Conservation (phyloP, 2,888 invertebrate genomes). For the Eupithecia vulgata region DNA sequence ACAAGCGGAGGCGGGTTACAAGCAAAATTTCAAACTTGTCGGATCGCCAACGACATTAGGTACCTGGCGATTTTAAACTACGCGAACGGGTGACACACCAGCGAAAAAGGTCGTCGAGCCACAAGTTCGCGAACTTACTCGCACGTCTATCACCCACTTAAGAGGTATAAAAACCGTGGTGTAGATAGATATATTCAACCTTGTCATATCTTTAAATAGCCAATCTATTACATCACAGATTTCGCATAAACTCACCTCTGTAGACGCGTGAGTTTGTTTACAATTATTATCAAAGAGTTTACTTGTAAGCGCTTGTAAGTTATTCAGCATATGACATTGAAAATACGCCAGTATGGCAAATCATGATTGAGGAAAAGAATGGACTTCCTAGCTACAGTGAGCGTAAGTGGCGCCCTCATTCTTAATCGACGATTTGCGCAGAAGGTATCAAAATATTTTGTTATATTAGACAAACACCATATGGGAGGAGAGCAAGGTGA, state of each 20-base stretch:
- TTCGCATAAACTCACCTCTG: conserved; percentile 44
- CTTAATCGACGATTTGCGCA: not conserved
- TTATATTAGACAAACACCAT: too few species aligned
- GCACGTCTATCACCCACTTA: too few species aligned
- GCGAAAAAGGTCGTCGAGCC: too few species aligned
- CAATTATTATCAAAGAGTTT: conserved; percentile 4
- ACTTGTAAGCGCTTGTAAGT: not conserved
- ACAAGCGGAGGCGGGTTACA: too few species aligned
- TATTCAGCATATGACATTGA: conserved; percentile 17
- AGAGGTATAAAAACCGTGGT: conserved; percentile 13
- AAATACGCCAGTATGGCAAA: not conserved
- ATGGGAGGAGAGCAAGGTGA: too few species aligned
- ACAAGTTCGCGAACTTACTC: too few species aligned
- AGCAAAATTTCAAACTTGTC: too few species aligned
- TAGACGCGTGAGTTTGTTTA: conserved; percentile 22
- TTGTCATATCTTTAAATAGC: conserved; percentile 45
- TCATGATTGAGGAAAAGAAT: not conserved
- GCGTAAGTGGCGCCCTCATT: not conserved
- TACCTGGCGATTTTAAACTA: too few species aligned
- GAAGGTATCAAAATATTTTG: not conserved
- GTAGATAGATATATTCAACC: conserved; percentile 36
- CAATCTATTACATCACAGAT: conserved; percentile 50
- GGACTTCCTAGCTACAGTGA: not conserved
- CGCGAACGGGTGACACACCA: too few species aligned
- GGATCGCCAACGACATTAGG: too few species aligned